Percentiles rank a stretch among this genome's conserved stretches.
phyloP scores from a whole-genome alignment of 2,888 invertebrate species.

The Choreutis nemorana region DNA sequence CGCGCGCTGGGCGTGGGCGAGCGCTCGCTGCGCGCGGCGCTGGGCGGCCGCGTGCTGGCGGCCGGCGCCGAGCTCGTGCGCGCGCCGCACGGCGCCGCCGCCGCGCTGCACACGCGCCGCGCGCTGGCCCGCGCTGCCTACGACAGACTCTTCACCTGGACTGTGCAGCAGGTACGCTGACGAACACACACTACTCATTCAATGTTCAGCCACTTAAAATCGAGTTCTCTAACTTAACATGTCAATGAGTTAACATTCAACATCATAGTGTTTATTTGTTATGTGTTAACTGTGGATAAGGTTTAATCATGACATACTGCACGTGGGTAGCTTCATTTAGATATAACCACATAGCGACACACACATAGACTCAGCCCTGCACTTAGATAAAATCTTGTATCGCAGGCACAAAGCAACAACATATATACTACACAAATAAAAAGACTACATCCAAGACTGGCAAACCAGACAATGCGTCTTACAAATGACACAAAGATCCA shows the following conservation, averaged over 20 bases:
- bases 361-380: too few relatives aligned
- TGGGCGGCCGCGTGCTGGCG: constrained; percentile 89
- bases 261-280: neutral
- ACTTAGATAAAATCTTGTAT: too few relatives aligned
- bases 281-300: too few relatives aligned
- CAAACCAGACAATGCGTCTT: too few relatives aligned
- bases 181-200: neutral
- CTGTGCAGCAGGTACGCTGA: constrained; percentile 72
- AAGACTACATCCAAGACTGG: too few relatives aligned
- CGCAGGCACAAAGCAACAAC: too few relatives aligned
- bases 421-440: too few relatives aligned
- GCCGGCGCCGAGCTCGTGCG: constrained; percentile 78
- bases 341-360: too few relatives aligned
- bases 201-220: neutral
- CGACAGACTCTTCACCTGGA: constrained; percentile 93
- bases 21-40: constrained; percentile 73
- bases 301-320: too few relatives aligned
- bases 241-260: neutral
- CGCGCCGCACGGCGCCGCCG: constrained; percentile 85
- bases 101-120: constrained; percentile 89
- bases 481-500: too few relatives aligned
- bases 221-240: too few relatives aligned
- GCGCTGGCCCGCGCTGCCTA: constrained; percentile 96
- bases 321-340: too few relatives aligned
- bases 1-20: constrained; percentile 67